Conservation (phyloP, 2,113 vertebrate genomes). For the Pygathrix nemaeus region DNA sequence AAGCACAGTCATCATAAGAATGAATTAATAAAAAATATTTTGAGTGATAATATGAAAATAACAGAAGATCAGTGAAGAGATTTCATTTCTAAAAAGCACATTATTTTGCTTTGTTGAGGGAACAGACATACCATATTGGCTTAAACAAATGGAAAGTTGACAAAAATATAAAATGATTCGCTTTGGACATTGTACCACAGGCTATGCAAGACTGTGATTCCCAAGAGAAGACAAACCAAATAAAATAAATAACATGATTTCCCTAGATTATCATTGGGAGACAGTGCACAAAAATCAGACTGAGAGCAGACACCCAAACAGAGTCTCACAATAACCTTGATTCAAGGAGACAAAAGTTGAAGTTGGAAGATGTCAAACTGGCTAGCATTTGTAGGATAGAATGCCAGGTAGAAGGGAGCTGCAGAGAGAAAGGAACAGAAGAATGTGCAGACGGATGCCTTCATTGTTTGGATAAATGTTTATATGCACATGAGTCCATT, state of each 20-base stretch:
- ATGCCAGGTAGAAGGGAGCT: not conserved
- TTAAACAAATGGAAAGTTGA: not conserved
- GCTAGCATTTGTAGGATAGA: not conserved
- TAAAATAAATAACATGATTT: not conserved
- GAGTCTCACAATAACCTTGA: not conserved
- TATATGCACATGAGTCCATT: not conserved
- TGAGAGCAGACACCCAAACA: not conserved
- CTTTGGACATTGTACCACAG: not conserved
- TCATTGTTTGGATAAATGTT: not conserved
- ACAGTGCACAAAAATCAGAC: not conserved
- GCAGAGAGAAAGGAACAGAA: not conserved
- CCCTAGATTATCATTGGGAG: not conserved
- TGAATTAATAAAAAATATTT: not conserved
- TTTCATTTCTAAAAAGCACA: not conserved
- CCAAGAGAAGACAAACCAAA: not conserved
- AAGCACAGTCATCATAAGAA: not conserved
- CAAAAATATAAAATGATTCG: not conserved
- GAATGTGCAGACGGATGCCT: not conserved
- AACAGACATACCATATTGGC: not conserved
- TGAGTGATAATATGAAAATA: not conserved
- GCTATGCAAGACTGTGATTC: not conserved
- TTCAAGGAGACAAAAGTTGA: not conserved
- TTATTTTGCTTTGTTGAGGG: not conserved
- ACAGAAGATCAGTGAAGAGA: not conserved
- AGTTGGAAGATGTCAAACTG: not conserved